Evolutionary conservation across 2,888 invertebrate species (phyloP).

Genomic region (Melanchra persicariae): DNA sequence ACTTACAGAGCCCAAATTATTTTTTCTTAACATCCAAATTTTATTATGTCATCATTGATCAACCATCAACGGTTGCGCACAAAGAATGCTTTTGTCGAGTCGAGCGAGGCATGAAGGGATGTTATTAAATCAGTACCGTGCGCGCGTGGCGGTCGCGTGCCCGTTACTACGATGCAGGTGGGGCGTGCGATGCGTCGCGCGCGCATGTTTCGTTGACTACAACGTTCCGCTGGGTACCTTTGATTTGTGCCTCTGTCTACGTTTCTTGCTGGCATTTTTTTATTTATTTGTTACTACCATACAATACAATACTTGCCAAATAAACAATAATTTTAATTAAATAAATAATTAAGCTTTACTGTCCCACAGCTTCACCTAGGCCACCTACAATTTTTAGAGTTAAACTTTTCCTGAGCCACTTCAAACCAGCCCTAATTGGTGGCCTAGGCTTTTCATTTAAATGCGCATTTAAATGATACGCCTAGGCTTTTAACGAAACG

Average conservation of each 20-base stretch:
- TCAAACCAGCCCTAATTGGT: no score
- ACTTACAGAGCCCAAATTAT: no score
- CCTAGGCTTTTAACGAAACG: no score
- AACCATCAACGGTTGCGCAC: not conserved
- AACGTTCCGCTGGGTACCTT: not conserved
- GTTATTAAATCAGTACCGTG: conserved; percentile 3
- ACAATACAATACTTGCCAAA: no score
- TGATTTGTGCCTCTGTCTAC: conserved; percentile 8
- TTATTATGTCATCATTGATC: conserved; percentile 8
- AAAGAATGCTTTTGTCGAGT: not conserved
- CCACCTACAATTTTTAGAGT: no score
- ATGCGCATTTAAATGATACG: no score
- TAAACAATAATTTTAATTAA: no score
- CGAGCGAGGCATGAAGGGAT: not conserved
- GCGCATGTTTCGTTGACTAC: not conserved
- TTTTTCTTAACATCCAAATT: not conserved
- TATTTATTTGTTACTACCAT: no score
- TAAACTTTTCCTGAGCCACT: no score
- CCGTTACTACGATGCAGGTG: not conserved
- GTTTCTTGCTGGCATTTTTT: not conserved
- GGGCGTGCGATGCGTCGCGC: not conserved
- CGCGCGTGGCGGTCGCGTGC: conserved; percentile 5
- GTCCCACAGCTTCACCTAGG: no score
- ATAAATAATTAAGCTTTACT: no score
- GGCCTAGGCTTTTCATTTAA: no score